phyloP scores from a whole-genome alignment of 2,888 invertebrate genomes.

The Lasioglossum vierecki region DNA sequence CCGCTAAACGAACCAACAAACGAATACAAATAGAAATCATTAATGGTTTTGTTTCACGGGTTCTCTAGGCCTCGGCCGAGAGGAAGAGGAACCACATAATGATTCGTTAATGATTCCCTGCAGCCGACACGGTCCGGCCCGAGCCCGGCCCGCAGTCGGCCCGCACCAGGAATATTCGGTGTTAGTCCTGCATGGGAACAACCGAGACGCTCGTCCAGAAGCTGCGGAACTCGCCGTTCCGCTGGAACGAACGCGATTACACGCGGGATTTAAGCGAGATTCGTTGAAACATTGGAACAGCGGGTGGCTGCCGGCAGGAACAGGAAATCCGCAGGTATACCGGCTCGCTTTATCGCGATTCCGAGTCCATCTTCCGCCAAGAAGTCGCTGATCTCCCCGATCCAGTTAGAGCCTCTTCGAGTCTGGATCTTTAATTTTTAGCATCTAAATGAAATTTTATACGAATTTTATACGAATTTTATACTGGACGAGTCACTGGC shows the following conservation, averaged over 20 bases:
- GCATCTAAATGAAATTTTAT: too few relatives aligned
- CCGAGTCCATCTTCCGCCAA: not conserved
- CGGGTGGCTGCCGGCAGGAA: constrained; percentile 26
- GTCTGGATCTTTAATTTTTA: too few relatives aligned
- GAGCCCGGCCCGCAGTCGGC: constrained; percentile 36
- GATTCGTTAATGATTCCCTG: constrained; percentile 79
- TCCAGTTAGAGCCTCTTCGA: not conserved
- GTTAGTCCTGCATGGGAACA: constrained; percentile 29
- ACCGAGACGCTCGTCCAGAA: constrained; percentile 12
- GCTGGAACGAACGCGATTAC: constrained; percentile 74
- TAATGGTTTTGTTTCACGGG: constrained; percentile 82
- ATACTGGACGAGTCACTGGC: too few relatives aligned
- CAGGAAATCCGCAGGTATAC: constrained; percentile 57
- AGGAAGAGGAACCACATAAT: constrained; percentile 67
- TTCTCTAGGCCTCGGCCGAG: constrained; percentile 50
- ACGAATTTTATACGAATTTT: too few relatives aligned
- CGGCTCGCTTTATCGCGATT: constrained; percentile 6
- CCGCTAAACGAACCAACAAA: constrained; percentile 70
- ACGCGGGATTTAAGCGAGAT: constrained; percentile 70
- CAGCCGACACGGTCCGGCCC: constrained; percentile 23
- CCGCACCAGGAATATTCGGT: constrained; percentile 29
- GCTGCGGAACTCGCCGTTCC: constrained; percentile 28
- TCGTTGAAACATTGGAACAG: constrained; percentile 59
- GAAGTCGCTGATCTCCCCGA: not conserved
- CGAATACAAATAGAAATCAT: constrained; percentile 83